phyloP scores from a whole-genome alignment of 2,888 invertebrate species.

The Troilus luridus region DNA sequence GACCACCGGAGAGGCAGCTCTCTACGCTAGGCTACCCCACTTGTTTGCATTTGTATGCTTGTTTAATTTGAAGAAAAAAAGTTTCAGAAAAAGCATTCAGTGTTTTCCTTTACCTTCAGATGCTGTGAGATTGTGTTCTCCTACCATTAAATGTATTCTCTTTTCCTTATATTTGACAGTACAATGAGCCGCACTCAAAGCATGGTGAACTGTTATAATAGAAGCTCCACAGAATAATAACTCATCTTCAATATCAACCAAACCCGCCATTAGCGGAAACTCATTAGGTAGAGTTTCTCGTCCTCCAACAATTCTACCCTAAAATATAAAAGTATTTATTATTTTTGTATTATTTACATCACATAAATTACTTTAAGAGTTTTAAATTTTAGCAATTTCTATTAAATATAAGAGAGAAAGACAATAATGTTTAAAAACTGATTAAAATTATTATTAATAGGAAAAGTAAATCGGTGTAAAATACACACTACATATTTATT shows the following conservation, averaged over 20 bases:
- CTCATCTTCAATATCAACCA: constrained; percentile 38
- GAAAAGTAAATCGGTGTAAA: no score
- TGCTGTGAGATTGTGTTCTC: constrained; percentile 57
- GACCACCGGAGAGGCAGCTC: no score
- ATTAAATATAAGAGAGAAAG: not conserved
- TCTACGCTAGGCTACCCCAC: no score
- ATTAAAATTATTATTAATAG: no score
- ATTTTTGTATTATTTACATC: not conserved
- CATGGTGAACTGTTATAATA: not conserved
- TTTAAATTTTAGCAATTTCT: not conserved
- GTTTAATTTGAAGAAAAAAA: no score
- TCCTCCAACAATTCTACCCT: constrained; percentile 62
- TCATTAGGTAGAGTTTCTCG: constrained; percentile 59
- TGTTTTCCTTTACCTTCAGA: not conserved
- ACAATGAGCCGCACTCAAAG: constrained; percentile 53
- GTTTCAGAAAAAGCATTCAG: not conserved
- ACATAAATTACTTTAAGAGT: not conserved
- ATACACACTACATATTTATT: no score
- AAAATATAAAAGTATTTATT: not conserved
- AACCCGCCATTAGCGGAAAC: constrained; percentile 60
- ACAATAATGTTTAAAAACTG: no score
- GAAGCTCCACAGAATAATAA: constrained; percentile 21
- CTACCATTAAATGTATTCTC: constrained; percentile 52
- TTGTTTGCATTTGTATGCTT: no score
- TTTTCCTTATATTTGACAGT: constrained; percentile 50